A percentile compares a stretch with the other conserved stretches of the same genome.
Conservation (phyloP, 1,140 invertebrate species). For the Drosophila guanche region DNA sequence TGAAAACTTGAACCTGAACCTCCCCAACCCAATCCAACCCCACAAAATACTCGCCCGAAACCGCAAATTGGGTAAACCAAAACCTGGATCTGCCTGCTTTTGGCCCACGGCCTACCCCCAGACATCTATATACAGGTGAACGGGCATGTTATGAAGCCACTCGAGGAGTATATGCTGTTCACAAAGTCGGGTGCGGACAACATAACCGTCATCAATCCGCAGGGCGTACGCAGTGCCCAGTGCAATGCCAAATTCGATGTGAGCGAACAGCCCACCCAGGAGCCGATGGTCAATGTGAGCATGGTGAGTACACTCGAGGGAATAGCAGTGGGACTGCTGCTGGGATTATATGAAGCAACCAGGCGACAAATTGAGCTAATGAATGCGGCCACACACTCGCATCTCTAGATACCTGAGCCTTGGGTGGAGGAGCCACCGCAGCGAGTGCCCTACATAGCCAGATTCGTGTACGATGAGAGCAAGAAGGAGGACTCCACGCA, state of each 20-base stretch:
- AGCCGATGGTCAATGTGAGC: constrained; percentile 87
- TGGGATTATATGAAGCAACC: constrained; percentile 30
- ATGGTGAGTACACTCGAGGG: constrained; percentile 84
- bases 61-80: constrained; percentile 51
- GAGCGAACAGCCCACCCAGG: constrained; percentile 86
- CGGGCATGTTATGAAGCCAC: constrained; percentile 90
- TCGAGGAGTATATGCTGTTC: constrained; percentile 95
- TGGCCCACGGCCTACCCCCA: constrained; percentile 67
- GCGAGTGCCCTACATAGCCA: constrained; percentile 88
- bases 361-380: constrained; percentile 67
- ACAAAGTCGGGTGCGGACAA: constrained; percentile 91
- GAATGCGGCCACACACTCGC: constrained; percentile 40
- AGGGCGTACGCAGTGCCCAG: constrained; percentile 92
- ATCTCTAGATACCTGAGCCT: constrained; percentile 85
- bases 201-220: constrained; percentile 91
- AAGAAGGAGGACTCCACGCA: constrained; percentile 90
- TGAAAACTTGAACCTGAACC: constrained; percentile 65
- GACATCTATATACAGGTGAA: constrained; percentile 93
- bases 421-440: constrained; percentile 93
- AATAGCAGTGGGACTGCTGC: neutral
- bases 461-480: constrained; percentile 87
- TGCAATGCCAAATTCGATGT: constrained; percentile 90
- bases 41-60: constrained; percentile 28
- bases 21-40: neutral
- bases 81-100: constrained; percentile 3